Evolutionary conservation across 2,888 invertebrate species (phyloP).

Genomic region (Macrophya alboannulata): DNA sequence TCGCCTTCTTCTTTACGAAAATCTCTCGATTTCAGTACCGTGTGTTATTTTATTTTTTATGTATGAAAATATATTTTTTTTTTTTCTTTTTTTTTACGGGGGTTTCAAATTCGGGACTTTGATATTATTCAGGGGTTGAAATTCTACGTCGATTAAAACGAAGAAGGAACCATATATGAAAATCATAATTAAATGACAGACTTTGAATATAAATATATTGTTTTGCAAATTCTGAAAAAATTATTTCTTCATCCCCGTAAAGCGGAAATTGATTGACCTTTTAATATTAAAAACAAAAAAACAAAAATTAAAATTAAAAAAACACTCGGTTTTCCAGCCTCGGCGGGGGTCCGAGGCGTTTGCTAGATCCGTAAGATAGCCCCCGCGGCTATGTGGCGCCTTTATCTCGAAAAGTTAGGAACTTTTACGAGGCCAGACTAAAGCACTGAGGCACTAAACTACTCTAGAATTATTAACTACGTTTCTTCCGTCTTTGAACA

Average conservation of each 20-base stretch:
- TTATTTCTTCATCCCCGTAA: background rate
- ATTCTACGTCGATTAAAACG: background rate
- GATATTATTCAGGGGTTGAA: background rate
- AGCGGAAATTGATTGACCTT: background rate
- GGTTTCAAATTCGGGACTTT: background rate
- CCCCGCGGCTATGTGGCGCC: conserved; percentile 63
- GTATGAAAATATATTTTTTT: too few species aligned
- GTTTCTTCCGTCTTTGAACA: conserved; percentile 41
- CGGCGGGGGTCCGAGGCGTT: background rate
- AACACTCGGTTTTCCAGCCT: background rate
- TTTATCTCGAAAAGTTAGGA: conserved; percentile 73
- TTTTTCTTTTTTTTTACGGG: background rate
- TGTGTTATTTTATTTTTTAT: background rate
- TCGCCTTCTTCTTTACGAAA: conserved; percentile 12
- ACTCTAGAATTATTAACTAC: conserved; percentile 69
- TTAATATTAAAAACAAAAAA: background rate
- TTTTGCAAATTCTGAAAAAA: background rate
- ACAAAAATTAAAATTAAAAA: conserved; percentile 11
- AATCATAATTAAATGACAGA: too few species aligned
- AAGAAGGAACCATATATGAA: background rate
- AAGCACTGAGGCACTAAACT: conserved; percentile 68
- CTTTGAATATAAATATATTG: background rate
- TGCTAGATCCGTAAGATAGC: conserved; percentile 65
- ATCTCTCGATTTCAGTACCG: conserved; percentile 29
- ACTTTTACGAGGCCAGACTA: conserved; percentile 69